A percentile compares a stretch with the other conserved stretches of the same genome.
Evolutionary conservation across 2,797 vertebrate genomes (phyloP).

Genomic region (Notamacropus eugenii): DNA sequence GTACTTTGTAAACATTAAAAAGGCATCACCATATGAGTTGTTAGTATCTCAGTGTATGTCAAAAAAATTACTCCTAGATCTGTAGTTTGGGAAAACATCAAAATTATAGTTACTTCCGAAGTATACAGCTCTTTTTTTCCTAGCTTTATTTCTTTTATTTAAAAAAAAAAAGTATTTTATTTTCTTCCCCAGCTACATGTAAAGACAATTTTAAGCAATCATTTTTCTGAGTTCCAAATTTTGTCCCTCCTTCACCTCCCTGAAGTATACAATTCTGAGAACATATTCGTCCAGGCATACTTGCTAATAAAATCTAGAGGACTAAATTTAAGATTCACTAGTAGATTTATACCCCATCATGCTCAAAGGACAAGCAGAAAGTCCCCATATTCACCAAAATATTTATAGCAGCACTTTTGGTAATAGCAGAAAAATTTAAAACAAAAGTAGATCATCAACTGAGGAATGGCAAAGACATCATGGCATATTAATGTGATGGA

Average conservation of each 20-base stretch:
- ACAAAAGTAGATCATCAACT: not conserved
- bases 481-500: not conserved
- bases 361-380: not conserved
- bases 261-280: not conserved
- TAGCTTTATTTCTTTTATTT: too few relatives aligned
- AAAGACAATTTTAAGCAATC: too few relatives aligned
- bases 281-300: not conserved
- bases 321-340: not conserved
- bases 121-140: too few relatives aligned
- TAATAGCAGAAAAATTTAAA: not conserved
- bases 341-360: not conserved
- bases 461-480: not conserved
- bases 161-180: too few relatives aligned
- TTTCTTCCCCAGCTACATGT: too few relatives aligned
- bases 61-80: not conserved
- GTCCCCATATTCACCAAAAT: not conserved
- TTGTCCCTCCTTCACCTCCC: too few relatives aligned
- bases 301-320: not conserved
- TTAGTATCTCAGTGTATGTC: not conserved
- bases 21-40: too few relatives aligned
- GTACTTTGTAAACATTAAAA: not conserved
- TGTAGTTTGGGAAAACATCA: not conserved
- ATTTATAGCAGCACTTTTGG: not conserved
- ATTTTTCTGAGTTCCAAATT: too few relatives aligned
- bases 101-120: not conserved